Evolutionary conservation across 2,797 vertebrate genomes (phyloP), one percentile per base, ranked within the genome.

Genomic region (Spheniscus humboldti): DNA sequence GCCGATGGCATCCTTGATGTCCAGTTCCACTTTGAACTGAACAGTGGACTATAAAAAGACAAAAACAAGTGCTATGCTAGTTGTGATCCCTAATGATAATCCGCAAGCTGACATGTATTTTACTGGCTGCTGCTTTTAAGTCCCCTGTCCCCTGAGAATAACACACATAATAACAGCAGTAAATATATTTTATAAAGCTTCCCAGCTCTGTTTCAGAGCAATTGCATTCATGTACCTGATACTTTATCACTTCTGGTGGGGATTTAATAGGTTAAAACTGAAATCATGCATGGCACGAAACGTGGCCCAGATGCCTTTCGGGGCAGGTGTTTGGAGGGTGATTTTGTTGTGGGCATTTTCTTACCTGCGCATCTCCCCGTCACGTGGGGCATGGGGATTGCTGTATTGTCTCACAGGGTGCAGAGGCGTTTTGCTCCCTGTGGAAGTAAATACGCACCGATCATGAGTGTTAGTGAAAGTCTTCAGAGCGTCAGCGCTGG

Each of bases 61-160:
- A 37, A 10, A 30, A 0, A 4, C 35, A 0, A 3, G 47, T 8
- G 2, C 48, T 15, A 8, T 0, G 79, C 50, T 9, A 2, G 1
- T 5, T 2, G 23, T 9, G 79, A 43, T 52, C 73, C 41, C 89
- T 3, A 16, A 0, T 0, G 31, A 4, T 17, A 15, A 78, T 17
- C 18, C 19, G 0, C 69, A 47, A 5, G 27, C 48, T 63, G 37
- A 31, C 20, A 5, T 8, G 24, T 13, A 9, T 52, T 27, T 20
- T 62, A 6, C 35, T n/a, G 69, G 64, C 86, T 76, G 39, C 73
- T 71, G 4, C 48, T 27, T 24, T 16, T 1, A 1, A 33, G 11
- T 13, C 13, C 20, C 11, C 50, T 4, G 25, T 39, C 52, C 31
- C 48, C 39, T 12, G 50, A 7, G 57, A 56, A 27, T 0, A 17